These are phyloP conservation scores for Pedionomus torquatus DNA, from an alignment of 2,113 vertebrate species.

Conservation along the genomic window DNA sequence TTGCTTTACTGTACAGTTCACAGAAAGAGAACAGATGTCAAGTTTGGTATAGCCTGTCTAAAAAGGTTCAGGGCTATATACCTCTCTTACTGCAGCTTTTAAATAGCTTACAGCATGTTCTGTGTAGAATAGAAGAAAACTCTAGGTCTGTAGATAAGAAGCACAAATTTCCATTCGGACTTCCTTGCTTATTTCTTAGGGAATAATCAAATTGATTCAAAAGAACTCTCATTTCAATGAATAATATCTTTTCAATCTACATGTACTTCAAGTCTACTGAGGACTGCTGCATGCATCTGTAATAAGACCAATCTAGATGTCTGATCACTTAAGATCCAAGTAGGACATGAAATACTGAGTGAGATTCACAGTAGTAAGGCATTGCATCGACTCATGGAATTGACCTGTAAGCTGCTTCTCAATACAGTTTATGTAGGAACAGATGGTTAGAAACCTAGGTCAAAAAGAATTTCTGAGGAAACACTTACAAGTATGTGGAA, in stretches of 20 bases:
- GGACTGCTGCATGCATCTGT: not conserved
- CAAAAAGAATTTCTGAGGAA: not conserved
- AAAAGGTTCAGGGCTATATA: not conserved
- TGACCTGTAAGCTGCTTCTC: not conserved
- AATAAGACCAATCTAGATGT: not conserved
- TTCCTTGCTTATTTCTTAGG: not conserved
- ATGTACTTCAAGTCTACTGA: not conserved
- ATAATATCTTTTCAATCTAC: not conserved
- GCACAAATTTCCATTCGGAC: not conserved
- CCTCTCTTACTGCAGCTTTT: not conserved
- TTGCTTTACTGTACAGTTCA: not conserved
- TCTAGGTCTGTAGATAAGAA: not conserved
- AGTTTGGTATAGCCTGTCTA: not conserved
- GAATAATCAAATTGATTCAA: not conserved
- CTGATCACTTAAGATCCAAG: not conserved
- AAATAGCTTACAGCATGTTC: not conserved
- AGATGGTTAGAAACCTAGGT: not conserved
- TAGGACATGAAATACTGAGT: not conserved
- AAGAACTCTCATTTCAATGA: not conserved
- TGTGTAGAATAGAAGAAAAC: not conserved
- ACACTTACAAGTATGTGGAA: accelerated
- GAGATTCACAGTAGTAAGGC: not conserved
- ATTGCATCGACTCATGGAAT: not conserved
- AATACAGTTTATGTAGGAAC: not conserved
- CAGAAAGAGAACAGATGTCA: not conserved